Percentiles rank a stretch among this genome's conserved stretches.
Conservation (phyloP, 2,797 vertebrate genomes). For the Mycteria americana region DNA sequence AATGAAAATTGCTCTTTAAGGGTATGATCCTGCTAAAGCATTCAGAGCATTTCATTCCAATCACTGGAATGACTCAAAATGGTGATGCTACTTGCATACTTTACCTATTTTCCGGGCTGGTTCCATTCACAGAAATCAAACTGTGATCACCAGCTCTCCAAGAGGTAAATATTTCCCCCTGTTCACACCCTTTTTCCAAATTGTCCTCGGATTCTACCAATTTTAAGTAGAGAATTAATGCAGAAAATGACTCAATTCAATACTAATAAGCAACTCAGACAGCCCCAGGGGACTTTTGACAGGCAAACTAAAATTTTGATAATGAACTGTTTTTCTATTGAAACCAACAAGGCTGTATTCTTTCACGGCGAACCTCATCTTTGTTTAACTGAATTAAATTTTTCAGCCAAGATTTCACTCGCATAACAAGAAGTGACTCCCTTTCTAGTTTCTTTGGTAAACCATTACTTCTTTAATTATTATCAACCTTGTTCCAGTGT, state of each 20-base stretch:
- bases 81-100: neutral
- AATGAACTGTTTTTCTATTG: conserved; percentile 69
- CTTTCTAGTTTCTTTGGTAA: conserved; percentile 93
- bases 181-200: conserved; percentile 1
- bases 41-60: neutral
- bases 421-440: conserved; percentile 90
- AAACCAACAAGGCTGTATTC: conserved; percentile 58
- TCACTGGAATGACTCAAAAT: neutral
- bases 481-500: conserved; percentile 94
- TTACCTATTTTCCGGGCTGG: neutral
- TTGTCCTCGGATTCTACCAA: conserved; percentile 25
- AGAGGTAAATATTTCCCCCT: conserved; percentile 11
- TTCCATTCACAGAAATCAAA: conserved; percentile 47
- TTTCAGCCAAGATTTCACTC: conserved; percentile 80
- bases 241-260: conserved; percentile 69
- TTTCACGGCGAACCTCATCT: conserved; percentile 65
- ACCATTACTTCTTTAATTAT: conserved; percentile 95
- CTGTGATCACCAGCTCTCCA: conserved; percentile 20
- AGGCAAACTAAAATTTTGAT: conserved; percentile 76
- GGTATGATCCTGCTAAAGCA: neutral
- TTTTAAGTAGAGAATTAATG: conserved; percentile 65
- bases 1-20: conserved; percentile 53
- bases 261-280: conserved; percentile 71
- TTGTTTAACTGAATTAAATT: conserved; percentile 77
- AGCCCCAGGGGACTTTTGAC: conserved; percentile 73